These are phyloP conservation scores for Drosophila austrosaltans DNA, from an alignment of 2,888 invertebrate species.

Conservation along the genomic window DNA sequence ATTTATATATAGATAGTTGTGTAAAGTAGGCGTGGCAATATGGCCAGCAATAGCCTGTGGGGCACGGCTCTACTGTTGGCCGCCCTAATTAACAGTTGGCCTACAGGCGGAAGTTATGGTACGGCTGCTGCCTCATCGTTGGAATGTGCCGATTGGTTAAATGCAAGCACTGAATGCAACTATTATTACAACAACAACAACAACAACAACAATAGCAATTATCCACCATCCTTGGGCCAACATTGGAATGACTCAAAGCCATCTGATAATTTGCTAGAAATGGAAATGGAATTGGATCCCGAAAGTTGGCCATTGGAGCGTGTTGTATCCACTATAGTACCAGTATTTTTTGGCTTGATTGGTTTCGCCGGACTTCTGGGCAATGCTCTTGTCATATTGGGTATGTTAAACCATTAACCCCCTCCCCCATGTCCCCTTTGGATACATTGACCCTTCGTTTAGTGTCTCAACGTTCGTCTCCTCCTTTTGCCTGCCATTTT, in stretches of 20 bases:
- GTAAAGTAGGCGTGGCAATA: conserved; percentile 3
- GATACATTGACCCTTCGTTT: background rate
- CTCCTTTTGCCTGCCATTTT: background rate
- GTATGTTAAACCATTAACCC: conserved; percentile 65
- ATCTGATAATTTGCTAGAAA: conserved; percentile 77
- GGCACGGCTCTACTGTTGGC: conserved; percentile 16
- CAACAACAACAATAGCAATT: conserved; percentile 27
- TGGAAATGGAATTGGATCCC: conserved; percentile 79
- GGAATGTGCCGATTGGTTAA: conserved; percentile 60
- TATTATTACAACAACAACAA: conserved; percentile 38
- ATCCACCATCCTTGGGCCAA: conserved; percentile 28
- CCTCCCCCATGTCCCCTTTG: background rate
- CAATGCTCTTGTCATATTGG: conserved; percentile 92
- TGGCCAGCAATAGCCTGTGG: background rate
- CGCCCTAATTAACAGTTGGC: conserved; percentile 19
- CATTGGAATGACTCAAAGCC: conserved; percentile 50
- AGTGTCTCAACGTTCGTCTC: background rate
- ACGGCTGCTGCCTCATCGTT: conserved; percentile 41
- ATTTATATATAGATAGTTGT: background rate
- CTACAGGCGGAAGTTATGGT: conserved; percentile 20
- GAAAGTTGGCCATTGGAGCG: conserved; percentile 86
- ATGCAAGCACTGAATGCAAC: conserved; percentile 54
- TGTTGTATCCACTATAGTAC: conserved; percentile 89
- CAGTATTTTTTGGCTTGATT: conserved; percentile 93
- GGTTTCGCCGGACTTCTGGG: conserved; percentile 94